These are phyloP conservation scores for Mesitornis unicolor DNA, from an alignment of 2,113 vertebrate genomes.

Conservation along the genomic window DNA sequence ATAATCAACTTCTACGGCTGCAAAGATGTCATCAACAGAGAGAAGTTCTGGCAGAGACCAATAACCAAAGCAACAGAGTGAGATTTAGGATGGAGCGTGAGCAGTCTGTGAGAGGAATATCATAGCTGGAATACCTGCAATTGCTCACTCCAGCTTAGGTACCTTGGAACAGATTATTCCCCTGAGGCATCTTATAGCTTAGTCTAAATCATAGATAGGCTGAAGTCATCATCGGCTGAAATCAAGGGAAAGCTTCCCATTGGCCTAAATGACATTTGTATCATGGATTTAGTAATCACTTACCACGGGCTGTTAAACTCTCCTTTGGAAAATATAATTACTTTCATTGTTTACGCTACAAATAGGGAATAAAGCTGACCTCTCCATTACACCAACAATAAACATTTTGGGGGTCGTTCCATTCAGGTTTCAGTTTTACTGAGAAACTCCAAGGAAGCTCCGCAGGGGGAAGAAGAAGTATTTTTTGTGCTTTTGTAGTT, in stretches of 20 bases:
- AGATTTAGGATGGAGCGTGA: not conserved
- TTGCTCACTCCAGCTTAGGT: not conserved
- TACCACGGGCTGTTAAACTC: not conserved
- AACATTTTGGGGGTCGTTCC: not conserved
- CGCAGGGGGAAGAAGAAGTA: not conserved
- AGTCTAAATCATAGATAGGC: not conserved
- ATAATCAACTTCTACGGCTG: not conserved
- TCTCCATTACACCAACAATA: slow-evolving; percentile 17
- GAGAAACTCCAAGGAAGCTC: slow-evolving; percentile 20
- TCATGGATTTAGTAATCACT: not conserved
- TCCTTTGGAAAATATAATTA: not conserved
- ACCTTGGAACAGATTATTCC: not conserved
- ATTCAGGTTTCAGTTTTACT: slow-evolving; percentile 22
- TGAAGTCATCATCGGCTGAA: not conserved
- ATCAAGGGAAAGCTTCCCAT: not conserved
- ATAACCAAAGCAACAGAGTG: not conserved
- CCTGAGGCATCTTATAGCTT: not conserved
- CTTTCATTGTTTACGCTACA: not conserved
- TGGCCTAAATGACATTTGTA: not conserved
- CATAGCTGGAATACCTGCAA: not conserved
- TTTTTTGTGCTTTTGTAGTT: slow-evolving; percentile 41
- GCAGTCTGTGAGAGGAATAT: not conserved
- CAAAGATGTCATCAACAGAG: not conserved
- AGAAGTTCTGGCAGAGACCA: not conserved
- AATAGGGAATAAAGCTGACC: slow-evolving; percentile 37